phyloP scores from a whole-genome alignment of 2,797 vertebrate species.

The Muraenolepis orangiensis region DNA sequence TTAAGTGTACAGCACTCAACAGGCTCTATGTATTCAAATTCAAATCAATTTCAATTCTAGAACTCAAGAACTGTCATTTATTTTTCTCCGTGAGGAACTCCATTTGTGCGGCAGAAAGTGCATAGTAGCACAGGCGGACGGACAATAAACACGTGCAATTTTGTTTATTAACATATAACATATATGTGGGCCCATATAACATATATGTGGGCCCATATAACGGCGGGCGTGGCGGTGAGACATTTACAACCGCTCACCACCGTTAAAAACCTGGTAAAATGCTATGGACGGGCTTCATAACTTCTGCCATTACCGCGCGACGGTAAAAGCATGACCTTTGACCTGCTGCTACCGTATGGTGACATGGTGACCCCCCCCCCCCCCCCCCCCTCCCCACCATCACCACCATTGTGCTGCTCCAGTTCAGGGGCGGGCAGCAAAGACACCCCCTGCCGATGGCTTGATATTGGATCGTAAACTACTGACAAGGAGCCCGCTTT shows the following conservation, averaged over 20 bases:
- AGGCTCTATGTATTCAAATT: not conserved
- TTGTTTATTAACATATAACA: not conserved
- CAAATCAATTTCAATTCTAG: not conserved
- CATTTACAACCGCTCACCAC: constrained; percentile 25
- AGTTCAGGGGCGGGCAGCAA: constrained; percentile 36
- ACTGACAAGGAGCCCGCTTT: constrained; percentile 46
- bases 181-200: not conserved
- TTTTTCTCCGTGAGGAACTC: not conserved
- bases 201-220: not conserved
- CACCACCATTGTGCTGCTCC: constrained; percentile 24
- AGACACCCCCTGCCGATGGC: constrained; percentile 28
- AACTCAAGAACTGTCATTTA: not conserved
- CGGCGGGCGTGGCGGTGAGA: too few relatives aligned
- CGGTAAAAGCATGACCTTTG: constrained; percentile 58
- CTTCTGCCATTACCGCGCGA: constrained; percentile 43
- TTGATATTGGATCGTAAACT: constrained; percentile 67
- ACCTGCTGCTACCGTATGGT: constrained; percentile 28
- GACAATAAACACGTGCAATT: not conserved
- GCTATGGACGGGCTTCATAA: constrained; percentile 47
- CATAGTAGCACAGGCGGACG: not conserved
- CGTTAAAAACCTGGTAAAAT: constrained; percentile 58
- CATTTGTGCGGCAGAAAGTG: not conserved
- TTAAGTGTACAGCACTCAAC: too few relatives aligned
- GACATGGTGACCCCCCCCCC: not conserved
- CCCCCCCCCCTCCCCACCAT: too few relatives aligned